These are phyloP conservation scores for Diachasma alloeum DNA, from an alignment of 1,140 invertebrate species.

Conservation along the genomic window DNA sequence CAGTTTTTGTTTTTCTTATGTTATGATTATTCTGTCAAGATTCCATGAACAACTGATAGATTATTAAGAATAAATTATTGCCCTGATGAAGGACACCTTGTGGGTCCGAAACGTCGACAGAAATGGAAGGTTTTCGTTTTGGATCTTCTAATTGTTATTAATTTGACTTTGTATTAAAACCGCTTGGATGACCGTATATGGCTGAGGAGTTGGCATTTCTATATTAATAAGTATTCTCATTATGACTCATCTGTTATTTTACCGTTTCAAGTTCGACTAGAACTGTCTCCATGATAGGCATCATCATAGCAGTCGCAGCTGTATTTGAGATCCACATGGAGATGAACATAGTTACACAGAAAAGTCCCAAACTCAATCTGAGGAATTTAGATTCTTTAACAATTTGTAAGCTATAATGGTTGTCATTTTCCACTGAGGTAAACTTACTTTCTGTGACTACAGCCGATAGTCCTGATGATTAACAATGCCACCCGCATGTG, in stretches of 20 bases:
- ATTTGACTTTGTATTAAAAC: no score
- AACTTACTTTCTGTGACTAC: constrained; percentile 59
- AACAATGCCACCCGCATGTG: constrained; percentile 72
- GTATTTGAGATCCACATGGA: constrained; percentile 75
- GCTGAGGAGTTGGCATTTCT: no score
- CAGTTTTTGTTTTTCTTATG: no score
- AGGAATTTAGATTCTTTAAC: constrained; percentile 5
- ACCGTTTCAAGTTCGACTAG: constrained; percentile 64
- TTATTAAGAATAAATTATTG: no score
- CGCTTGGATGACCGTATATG: no score
- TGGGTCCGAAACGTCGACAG: no score
- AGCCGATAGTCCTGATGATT: constrained; percentile 70
- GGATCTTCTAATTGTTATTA: no score
- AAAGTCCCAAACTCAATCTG: constrained; percentile 66
- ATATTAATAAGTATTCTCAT: no score
- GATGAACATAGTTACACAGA: constrained; percentile 70
- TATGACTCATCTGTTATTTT: neutral
- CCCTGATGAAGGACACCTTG: no score
- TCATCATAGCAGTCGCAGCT: constrained; percentile 71
- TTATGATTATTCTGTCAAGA: no score
- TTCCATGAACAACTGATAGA: no score
- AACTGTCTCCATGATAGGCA: constrained; percentile 70
- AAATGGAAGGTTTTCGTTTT: no score
- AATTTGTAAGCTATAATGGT: constrained; percentile 41
- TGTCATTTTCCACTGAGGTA: neutral